These are phyloP conservation scores for Umimayanthus kanabou DNA, from an alignment of 92 coral and sea anemone species.

Conservation along the genomic window DNA sequence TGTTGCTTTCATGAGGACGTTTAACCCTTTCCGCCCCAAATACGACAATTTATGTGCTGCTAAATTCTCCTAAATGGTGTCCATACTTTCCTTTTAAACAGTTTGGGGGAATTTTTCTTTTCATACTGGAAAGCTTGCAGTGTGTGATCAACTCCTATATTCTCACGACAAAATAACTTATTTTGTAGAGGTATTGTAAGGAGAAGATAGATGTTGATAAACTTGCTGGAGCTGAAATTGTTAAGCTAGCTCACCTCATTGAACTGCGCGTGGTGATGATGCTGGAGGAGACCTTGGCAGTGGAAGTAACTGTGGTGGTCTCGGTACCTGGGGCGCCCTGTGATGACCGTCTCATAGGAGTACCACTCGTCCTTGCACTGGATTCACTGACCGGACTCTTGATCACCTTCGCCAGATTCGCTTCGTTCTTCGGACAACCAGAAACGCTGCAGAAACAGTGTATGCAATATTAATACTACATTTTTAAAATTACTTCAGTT, in stretches of 20 bases:
- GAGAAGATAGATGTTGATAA: no score
- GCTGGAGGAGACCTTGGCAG: slow-evolving; percentile 14
- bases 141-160: no score
- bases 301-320: not conserved
- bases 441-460: slow-evolving; percentile 61
- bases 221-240: no score
- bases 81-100: no score
- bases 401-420: slow-evolving; percentile 53
- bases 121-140: no score
- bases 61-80: no score
- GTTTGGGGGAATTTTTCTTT: no score
- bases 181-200: no score
- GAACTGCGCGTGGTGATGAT: slow-evolving; percentile 70
- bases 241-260: slow-evolving; percentile 5
- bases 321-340: not conserved
- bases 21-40: no score
- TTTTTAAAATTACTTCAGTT: no score
- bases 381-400: slow-evolving; percentile 16
- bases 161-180: no score
- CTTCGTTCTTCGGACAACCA: slow-evolving; percentile 91
- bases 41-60: no score
- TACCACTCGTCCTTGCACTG: slow-evolving; percentile 37
- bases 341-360: slow-evolving; percentile 8
- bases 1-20: not conserved
- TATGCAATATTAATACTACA: not conserved